Conservation (phyloP, 2,797 vertebrate species). For the Poliocrania exsul region DNA sequence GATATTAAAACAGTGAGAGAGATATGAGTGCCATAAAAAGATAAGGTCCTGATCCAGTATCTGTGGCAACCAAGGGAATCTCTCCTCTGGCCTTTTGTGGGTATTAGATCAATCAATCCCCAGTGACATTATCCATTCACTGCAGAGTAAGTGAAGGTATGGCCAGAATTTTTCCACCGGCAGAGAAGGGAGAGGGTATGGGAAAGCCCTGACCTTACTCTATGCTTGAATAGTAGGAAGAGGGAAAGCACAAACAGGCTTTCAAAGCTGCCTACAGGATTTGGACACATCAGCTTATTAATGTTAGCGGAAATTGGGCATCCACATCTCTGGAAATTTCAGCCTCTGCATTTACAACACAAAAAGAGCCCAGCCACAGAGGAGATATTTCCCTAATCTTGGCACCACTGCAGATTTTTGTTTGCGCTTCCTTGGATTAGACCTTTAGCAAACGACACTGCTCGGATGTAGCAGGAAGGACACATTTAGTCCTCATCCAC, state of each 20-base stretch:
- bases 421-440: conserved; percentile 68
- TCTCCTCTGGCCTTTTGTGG: conserved; percentile 71
- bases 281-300: conserved; percentile 74
- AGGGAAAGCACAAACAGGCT: conserved; percentile 73
- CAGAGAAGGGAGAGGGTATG: conserved; percentile 73
- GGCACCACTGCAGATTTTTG: conserved; percentile 58
- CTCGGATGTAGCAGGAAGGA: background rate
- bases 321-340: conserved; percentile 73
- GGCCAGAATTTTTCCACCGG: conserved; percentile 71
- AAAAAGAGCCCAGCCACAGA: conserved; percentile 63
- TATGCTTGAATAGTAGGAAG: conserved; percentile 72
- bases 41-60: conserved; percentile 74
- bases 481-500: background rate
- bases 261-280: conserved; percentile 74
- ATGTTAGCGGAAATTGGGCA: conserved; percentile 73
- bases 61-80: conserved; percentile 73
- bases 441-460: conserved; percentile 39
- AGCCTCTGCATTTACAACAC: conserved; percentile 70
- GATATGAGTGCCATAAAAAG: conserved; percentile 64
- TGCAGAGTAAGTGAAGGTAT: conserved; percentile 71
- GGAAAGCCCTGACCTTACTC: conserved; percentile 73
- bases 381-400: conserved; percentile 70
- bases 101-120: conserved; percentile 74
- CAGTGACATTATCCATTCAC: conserved; percentile 73
- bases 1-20: conserved; percentile 65